These are phyloP conservation scores for Raja brachyura DNA, from an alignment of 2,113 vertebrate genomes.

Conservation along the genomic window DNA sequence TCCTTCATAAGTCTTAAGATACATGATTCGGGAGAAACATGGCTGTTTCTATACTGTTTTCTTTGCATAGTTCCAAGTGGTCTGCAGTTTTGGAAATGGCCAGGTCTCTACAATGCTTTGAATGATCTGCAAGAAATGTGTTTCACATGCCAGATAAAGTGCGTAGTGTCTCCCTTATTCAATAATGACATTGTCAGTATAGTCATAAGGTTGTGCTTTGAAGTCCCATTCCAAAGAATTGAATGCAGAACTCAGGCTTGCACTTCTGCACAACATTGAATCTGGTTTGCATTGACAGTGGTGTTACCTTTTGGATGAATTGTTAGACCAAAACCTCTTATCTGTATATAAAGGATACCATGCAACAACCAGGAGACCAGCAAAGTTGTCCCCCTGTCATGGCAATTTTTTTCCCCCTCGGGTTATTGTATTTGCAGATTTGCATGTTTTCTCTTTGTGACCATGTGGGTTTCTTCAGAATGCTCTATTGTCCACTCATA, in stretches of 20 bases:
- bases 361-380: not conserved
- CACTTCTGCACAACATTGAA: not conserved
- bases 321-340: not conserved
- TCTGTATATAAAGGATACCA: not conserved
- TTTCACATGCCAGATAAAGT: not conserved
- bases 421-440: not conserved
- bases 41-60: not conserved
- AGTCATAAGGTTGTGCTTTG: not conserved
- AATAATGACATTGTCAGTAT: not conserved
- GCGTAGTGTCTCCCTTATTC: not conserved
- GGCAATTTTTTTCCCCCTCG: not conserved
- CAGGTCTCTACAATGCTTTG: not conserved
- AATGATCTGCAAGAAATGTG: not conserved
- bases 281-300: not conserved
- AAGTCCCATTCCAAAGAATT: not conserved
- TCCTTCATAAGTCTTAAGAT: too few species aligned
- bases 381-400: not conserved
- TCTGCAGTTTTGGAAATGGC: not conserved
- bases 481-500: too few species aligned
- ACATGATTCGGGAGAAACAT: not conserved
- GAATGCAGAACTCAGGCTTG: not conserved
- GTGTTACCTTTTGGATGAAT: not conserved
- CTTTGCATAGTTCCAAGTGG: not conserved
- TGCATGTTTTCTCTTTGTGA: too few species aligned
- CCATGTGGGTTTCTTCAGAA: too few species aligned